Evolutionary conservation across 2,797 vertebrate species (phyloP).

Genomic region (Apogon talboti): DNA sequence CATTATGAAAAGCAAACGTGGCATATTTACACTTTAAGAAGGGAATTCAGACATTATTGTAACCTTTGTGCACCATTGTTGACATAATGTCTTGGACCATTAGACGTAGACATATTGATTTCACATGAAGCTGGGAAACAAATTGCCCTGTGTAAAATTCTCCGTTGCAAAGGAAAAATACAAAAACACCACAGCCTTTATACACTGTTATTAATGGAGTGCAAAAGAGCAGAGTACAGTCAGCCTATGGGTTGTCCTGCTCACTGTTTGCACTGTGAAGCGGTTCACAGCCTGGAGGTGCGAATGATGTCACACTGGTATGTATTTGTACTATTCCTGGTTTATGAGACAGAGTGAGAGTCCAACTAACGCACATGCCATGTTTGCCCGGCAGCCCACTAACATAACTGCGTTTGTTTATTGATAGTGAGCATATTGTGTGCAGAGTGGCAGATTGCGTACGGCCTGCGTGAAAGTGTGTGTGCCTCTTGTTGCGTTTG

Average conservation of each 20-base stretch:
- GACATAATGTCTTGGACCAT: slow-evolving; percentile 41
- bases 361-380: slow-evolving; percentile 36
- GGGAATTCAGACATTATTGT: slow-evolving; percentile 36
- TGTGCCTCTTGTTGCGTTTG: slow-evolving; percentile 28
- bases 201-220: slow-evolving; percentile 30
- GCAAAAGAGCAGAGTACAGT: slow-evolving; percentile 14
- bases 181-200: slow-evolving; percentile 17
- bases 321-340: slow-evolving; percentile 64
- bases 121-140: slow-evolving; percentile 35
- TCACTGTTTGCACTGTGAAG: slow-evolving; percentile 48
- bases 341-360: slow-evolving; percentile 60
- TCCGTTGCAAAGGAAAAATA: slow-evolving; percentile 55
- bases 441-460: slow-evolving; percentile 19
- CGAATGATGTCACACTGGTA: slow-evolving; percentile 67
- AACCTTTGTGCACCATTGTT: slow-evolving; percentile 41
- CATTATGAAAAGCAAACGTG: slow-evolving; percentile 59
- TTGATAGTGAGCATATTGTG: slow-evolving; percentile 58
- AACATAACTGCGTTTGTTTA: slow-evolving; percentile 68
- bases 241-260: slow-evolving; percentile 1
- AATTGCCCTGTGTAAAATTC: slow-evolving; percentile 37
- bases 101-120: slow-evolving; percentile 22
- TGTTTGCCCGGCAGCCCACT: slow-evolving; percentile 54
- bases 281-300: slow-evolving; percentile 49
- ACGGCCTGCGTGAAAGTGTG: slow-evolving; percentile 26
- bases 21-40: slow-evolving; percentile 42